phyloP scores from a whole-genome alignment of 2,113 vertebrate genomes.

The Sceloporus undulatus region DNA sequence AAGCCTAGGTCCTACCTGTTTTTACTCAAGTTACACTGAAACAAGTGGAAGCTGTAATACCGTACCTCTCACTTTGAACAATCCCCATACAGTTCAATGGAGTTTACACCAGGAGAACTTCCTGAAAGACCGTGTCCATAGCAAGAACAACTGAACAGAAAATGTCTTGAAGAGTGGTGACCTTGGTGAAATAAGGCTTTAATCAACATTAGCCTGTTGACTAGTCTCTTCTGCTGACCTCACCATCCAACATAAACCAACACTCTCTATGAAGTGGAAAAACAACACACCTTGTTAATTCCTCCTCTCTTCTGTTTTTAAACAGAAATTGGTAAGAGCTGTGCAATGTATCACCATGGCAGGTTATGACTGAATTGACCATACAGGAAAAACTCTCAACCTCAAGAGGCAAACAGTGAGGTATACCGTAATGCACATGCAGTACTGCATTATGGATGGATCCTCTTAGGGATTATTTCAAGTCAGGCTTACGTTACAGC shows the following conservation, averaged over 20 bases:
- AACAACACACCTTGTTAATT: conserved; percentile 26
- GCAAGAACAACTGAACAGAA: not conserved
- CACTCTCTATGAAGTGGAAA: conserved; percentile 28
- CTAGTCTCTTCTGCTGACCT: not conserved
- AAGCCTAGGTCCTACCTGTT: not conserved
- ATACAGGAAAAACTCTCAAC: not conserved
- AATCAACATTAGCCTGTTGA: not conserved
- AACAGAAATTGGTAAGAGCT: not conserved
- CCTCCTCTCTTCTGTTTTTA: not conserved
- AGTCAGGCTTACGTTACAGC: not conserved
- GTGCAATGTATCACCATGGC: conserved; percentile 18
- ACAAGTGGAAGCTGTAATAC: not conserved
- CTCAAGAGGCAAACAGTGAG: conserved; percentile 14
- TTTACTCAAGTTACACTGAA: not conserved
- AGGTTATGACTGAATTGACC: conserved; percentile 14
- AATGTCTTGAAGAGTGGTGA: too few species aligned
- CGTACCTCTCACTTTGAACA: not conserved
- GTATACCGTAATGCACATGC: conserved; percentile 4
- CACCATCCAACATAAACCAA: not conserved
- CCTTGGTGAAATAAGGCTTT: not conserved
- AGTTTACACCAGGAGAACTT: not conserved
- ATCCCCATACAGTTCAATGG: not conserved
- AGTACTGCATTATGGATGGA: not conserved
- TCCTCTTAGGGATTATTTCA: conserved; percentile 5
- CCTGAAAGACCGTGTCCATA: not conserved